Evolutionary conservation across 2,888 invertebrate species (phyloP).

Genomic region (Eupithecia insigniata): DNA sequence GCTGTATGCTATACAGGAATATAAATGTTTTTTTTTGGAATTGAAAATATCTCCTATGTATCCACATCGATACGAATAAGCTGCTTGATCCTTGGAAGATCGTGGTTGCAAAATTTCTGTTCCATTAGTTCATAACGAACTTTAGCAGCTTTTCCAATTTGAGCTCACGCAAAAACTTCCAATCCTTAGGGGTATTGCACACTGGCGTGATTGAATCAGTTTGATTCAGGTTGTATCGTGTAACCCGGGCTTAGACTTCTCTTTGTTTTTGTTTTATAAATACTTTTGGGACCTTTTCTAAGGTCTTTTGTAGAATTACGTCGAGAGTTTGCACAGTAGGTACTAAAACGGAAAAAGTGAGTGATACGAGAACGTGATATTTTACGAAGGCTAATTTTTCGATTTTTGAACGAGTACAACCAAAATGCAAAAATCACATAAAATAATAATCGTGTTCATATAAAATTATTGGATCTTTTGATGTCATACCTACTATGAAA

Average conservation of each 20-base stretch:
- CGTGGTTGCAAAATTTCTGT: not conserved
- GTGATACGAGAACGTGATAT: not conserved
- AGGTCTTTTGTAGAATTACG: not conserved
- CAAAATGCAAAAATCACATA: not conserved
- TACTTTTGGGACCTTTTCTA: constrained; percentile 8
- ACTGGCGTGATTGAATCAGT: constrained; percentile 63
- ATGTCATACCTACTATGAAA: not conserved
- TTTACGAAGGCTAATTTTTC: not conserved
- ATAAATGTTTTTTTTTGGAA: too few relatives aligned
- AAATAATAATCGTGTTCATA: not conserved
- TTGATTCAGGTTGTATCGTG: constrained; percentile 45
- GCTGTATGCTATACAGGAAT: too few relatives aligned
- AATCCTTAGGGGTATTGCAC: constrained; percentile 55
- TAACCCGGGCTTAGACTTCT: constrained; percentile 43
- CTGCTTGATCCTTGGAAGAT: too few relatives aligned
- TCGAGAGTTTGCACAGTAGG: not conserved
- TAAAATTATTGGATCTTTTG: not conserved
- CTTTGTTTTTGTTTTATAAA: constrained; percentile 35
- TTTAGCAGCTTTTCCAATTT: constrained; percentile 33
- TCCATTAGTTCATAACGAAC: not conserved
- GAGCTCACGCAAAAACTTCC: constrained; percentile 51
- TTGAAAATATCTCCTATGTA: not conserved
- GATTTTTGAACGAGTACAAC: not conserved
- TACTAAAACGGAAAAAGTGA: not conserved
- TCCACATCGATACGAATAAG: too few relatives aligned